Conservation (phyloP, 2,888 invertebrate species). For the Tiliacea citrago region DNA sequence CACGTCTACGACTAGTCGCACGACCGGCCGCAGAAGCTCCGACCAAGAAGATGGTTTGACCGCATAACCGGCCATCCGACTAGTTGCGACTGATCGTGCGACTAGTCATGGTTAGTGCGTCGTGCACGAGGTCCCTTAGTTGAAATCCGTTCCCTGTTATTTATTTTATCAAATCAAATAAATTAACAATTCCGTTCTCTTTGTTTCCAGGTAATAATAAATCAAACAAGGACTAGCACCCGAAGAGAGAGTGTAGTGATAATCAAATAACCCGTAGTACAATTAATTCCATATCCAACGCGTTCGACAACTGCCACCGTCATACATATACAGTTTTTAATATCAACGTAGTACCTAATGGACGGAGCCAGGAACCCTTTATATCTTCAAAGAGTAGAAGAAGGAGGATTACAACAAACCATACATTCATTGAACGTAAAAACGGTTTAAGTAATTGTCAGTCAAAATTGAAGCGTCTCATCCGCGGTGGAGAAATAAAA, state of each 20-base stretch:
- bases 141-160: neutral
- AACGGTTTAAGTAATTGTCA: neutral
- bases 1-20: neutral
- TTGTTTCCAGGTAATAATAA: slow-evolving; percentile 78
- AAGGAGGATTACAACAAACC: neutral
- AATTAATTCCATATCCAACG: slow-evolving; percentile 85
- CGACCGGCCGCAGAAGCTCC: neutral
- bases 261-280: slow-evolving; percentile 83
- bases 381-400: too few relatives aligned
- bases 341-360: slow-evolving; percentile 9
- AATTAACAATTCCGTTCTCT: neutral
- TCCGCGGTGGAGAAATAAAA: too few relatives aligned
- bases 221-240: slow-evolving; percentile 64
- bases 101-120: neutral
- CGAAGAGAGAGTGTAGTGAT: slow-evolving; percentile 72
- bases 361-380: slow-evolving; percentile 23
- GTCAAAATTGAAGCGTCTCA: too few relatives aligned
- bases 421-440: neutral
- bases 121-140: neutral
- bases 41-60: neutral
- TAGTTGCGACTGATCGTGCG: neutral
- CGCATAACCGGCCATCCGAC: neutral
- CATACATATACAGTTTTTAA: slow-evolving; percentile 32
- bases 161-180: neutral
- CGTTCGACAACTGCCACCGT: slow-evolving; percentile 75